Evolutionary conservation across 1,140 invertebrate species (phyloP).

Genomic region (Ceratosolen fusciceps): DNA sequence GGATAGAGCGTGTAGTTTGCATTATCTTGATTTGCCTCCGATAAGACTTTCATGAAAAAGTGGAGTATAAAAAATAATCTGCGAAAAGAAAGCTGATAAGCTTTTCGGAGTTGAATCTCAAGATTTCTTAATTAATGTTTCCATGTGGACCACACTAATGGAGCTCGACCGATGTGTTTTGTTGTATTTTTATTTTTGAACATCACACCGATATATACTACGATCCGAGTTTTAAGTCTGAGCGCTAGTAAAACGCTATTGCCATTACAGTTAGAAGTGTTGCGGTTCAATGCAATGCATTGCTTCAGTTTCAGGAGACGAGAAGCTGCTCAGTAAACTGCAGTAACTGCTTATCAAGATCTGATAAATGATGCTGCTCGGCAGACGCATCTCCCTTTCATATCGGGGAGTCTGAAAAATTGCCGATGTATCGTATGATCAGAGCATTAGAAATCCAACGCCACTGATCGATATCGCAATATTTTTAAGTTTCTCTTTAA

Average conservation of each 20-base stretch:
- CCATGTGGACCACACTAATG: too few species aligned
- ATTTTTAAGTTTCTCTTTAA: background rate
- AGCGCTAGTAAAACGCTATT: background rate
- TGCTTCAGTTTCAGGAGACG: background rate
- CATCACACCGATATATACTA: background rate
- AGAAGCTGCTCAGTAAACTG: background rate
- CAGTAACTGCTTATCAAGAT: background rate
- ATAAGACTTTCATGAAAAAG: constrained; percentile 15
- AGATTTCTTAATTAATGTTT: too few species aligned
- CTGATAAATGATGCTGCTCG: background rate
- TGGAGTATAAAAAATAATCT: constrained; percentile 2
- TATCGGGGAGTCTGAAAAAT: background rate
- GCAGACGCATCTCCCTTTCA: background rate
- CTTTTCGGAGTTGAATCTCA: too few species aligned
- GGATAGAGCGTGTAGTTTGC: background rate
- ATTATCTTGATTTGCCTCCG: background rate
- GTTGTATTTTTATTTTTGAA: too few species aligned
- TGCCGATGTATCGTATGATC: background rate
- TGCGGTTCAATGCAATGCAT: background rate
- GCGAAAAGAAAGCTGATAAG: background rate
- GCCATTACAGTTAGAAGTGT: background rate
- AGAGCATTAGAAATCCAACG: background rate
- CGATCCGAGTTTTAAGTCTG: background rate
- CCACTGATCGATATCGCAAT: background rate
- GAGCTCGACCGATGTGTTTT: too few species aligned